Conservation (phyloP, 2,888 invertebrate species). For the Agonopterix alstromeriana region DNA sequence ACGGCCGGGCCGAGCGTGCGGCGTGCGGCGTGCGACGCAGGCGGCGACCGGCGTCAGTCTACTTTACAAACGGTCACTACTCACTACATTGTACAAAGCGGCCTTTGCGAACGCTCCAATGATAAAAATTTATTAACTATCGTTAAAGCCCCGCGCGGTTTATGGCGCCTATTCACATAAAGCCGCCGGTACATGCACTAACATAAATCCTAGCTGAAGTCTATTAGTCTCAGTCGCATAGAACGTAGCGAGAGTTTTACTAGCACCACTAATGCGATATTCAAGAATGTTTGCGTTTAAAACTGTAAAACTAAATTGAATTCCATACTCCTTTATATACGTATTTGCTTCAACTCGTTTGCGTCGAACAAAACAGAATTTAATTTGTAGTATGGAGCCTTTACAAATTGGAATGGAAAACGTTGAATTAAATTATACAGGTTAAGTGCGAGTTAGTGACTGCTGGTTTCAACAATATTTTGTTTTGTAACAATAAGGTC, state of each 20-base stretch:
- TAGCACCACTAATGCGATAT: slow-evolving; percentile 35
- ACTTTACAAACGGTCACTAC: slow-evolving; percentile 7
- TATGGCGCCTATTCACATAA: slow-evolving; percentile 59
- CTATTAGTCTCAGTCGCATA: slow-evolving; percentile 78
- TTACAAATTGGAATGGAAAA: slow-evolving; percentile 3
- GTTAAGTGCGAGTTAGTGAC: no score
- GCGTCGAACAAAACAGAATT: slow-evolving; percentile 21
- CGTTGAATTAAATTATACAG: no score
- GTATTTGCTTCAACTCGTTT: slow-evolving; percentile 20
- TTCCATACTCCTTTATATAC: slow-evolving; percentile 28
- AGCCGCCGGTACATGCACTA: slow-evolving; percentile 44
- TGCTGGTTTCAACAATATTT: no score
- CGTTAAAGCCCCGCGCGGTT: slow-evolving; percentile 59
- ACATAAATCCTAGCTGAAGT: slow-evolving; percentile 55
- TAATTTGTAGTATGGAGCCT: slow-evolving; percentile 16
- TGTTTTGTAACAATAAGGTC: no score
- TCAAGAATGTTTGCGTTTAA: slow-evolving; percentile 31
- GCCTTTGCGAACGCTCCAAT: slow-evolving; percentile 40
- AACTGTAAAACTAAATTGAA: slow-evolving; percentile 45
- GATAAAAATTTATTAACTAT: slow-evolving; percentile 68
- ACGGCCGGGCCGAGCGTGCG: slow-evolving; percentile 7
- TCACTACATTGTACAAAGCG: slow-evolving; percentile 23
- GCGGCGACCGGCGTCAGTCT: slow-evolving; percentile 23
- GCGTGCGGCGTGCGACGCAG: slow-evolving; percentile 28
- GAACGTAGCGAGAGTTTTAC: slow-evolving; percentile 30